Base-by-base conservation (phyloP, 2,113 vertebrate species). In the Xiphophorus hellerii region DNA sequence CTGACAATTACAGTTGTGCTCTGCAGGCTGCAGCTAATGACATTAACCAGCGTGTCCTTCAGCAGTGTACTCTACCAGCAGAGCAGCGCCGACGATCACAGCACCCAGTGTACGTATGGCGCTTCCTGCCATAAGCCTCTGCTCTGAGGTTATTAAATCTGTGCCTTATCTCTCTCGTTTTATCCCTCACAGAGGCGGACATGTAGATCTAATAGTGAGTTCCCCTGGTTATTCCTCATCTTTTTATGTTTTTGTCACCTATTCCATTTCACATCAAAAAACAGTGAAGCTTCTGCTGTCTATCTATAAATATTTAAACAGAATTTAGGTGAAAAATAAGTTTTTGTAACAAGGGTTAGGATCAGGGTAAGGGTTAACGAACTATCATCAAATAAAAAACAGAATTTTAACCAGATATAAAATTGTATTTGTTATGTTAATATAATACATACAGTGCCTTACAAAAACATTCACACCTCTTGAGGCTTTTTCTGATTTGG, bases 41-140 rank as follows among this genome's bases (percentile, higher is more conserved):
- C 86, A 91, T 93, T 92, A 90, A 88, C 83, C 62, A 78, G 79
- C 74, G 81, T 92, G 90, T 87, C 92, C 90, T 93, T 90, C 88
- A 92, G 77, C 79, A 0, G 31, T 68, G 84, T 73, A 42, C 86
- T 86, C 87, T 51, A 15, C 33, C 80, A 76, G 82, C 62, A 77
- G 17, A 76, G 71, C 65, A 77, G 33, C 62, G 66, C 13, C n/a
- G 66, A 68, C 33, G 39, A 48, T 76, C 48, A 9, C 39, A 60
- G 80, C 42, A 39, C 22, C 28, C 54, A 66, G 25, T 62, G 66
- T 62, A 71, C 66, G 78, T 58, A 73, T 71, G 81, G 72, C 73
- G 64, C 48, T 39, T 77, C 58, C 70, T 77, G 69, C 48, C 69
- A 27, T 31, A 63, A 33, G 67, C 66, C 44, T 68, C 39, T 44